Base-by-base conservation (phyloP, 2,113 vertebrate species). In the Struthidea cinerea region DNA sequence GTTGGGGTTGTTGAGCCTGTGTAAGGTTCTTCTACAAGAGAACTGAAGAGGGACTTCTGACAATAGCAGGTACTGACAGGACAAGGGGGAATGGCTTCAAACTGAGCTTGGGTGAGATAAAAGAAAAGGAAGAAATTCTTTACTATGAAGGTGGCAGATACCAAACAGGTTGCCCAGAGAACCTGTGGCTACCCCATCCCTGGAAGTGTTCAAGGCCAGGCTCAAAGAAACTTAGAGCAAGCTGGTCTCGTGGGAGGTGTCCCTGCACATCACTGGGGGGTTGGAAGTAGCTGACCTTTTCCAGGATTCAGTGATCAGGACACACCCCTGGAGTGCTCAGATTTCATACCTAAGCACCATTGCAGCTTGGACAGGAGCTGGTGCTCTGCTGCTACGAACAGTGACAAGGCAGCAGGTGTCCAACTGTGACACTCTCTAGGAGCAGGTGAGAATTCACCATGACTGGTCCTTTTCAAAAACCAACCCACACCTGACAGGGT, bases 371-470 rank as follows among this genome's bases (percentile, higher is more conserved):
- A 30, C 14, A 47, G 28, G 19, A 71, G 7, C 18, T 28, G 8
- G 5, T 22, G 19, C 8, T 24, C 24, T 20, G 7, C 13, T 41
- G 11, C 1, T 27, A 0, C 4, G 2, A 47, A 5, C 4, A 32
- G 15, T 4, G 15, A 19, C 24, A 44, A 24, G 23, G 5, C 1
- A 33, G 10, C 35, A 81, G 22, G 6, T 65, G 17, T 7, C 30
- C 22, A 23, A 4, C n/a, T 18, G 6, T 11, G 21, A 23, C 0
- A 3, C 6, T 4, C 9, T 3, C 2, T 14, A 10, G 8, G 17
- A 37, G 26, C 23, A 71, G 15, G 7, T 27, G 8, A 57, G 13
- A 27, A 35, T 19, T 56, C 13, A 49, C 16, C 16, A 0, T 1
- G 3, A 18, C 32, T 28, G 6, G 1, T 39, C 9, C 27, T 33